These are phyloP conservation scores for Acropternis orthonyx DNA, from an alignment of 2,797 vertebrate genomes.

Conservation along the genomic window DNA sequence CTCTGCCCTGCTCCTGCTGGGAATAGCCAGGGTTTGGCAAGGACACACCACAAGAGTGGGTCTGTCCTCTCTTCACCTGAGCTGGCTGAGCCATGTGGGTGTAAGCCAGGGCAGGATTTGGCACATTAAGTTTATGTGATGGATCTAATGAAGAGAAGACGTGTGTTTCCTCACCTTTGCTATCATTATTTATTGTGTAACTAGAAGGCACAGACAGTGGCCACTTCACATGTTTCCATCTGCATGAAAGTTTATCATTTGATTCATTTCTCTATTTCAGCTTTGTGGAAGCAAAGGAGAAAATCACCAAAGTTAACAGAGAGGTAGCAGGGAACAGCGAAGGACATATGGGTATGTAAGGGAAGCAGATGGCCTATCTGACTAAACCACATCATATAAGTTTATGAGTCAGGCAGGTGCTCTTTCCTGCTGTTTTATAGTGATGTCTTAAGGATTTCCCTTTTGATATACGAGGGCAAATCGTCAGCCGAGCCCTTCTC, in stretches of 20 bases:
- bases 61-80: background rate
- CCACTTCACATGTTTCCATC: background rate
- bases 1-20: background rate
- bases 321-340: background rate
- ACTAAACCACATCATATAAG: slow-evolving; percentile 60
- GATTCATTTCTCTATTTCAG: background rate
- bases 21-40: background rate
- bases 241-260: slow-evolving; percentile 14
- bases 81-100: background rate
- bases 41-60: rapidly evolving
- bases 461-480: slow-evolving; percentile 75
- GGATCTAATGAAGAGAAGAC: background rate
- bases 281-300: background rate
- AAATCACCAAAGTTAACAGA: background rate
- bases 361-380: slow-evolving; percentile 71
- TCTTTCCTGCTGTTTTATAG: slow-evolving; percentile 75
- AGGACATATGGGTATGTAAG: slow-evolving; percentile 68
- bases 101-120: background rate
- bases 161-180: background rate
- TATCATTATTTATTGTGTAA: background rate
- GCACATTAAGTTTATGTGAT: background rate
- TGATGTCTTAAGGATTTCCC: slow-evolving; percentile 76
- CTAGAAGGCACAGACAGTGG: background rate
- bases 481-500: slow-evolving; percentile 59
- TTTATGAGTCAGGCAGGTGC: slow-evolving; percentile 76